Evolutionary conservation across 30 jellyfish, hydroid and myxozoan species (phyloP).

Genomic region (Pelagia noctiluca): DNA sequence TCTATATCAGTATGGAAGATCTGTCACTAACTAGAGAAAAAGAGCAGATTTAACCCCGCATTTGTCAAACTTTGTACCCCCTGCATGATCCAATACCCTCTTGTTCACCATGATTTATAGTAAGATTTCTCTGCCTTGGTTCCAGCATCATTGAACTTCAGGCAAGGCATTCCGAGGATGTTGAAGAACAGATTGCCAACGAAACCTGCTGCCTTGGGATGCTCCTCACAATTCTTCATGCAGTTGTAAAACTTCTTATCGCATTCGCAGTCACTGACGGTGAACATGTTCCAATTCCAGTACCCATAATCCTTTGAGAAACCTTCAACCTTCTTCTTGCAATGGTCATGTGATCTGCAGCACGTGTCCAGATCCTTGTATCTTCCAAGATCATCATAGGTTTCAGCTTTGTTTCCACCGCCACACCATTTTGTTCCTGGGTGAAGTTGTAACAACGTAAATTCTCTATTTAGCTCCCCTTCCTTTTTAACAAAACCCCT

Average conservation of each 20-base stretch:
- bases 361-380: slow-evolving; percentile 35
- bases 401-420: slow-evolving; percentile 23
- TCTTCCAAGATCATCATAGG: slow-evolving; percentile 40
- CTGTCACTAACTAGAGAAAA: neutral
- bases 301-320: slow-evolving; percentile 6
- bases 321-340: slow-evolving; percentile 17
- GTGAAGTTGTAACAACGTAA: too few species aligned
- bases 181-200: slow-evolving; percentile 20
- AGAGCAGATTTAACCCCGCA: neutral
- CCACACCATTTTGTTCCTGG: slow-evolving; percentile 73
- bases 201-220: neutral
- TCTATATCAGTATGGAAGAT: neutral
- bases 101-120: neutral
- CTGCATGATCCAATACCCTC: neutral
- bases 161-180: slow-evolving; percentile 13
- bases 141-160: slow-evolving; percentile 28
- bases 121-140: slow-evolving; percentile 5
- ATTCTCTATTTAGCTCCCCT: too few species aligned
- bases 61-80: neutral
- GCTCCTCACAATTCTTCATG: neutral
- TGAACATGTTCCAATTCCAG: slow-evolving; percentile 9
- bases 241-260: slow-evolving; percentile 36
- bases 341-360: slow-evolving; percentile 58
- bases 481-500: too few species aligned
- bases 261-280: slow-evolving; percentile 42